phyloP scores from a whole-genome alignment of 2,888 invertebrate genomes.

The Cyrtodaria siliqua region DNA sequence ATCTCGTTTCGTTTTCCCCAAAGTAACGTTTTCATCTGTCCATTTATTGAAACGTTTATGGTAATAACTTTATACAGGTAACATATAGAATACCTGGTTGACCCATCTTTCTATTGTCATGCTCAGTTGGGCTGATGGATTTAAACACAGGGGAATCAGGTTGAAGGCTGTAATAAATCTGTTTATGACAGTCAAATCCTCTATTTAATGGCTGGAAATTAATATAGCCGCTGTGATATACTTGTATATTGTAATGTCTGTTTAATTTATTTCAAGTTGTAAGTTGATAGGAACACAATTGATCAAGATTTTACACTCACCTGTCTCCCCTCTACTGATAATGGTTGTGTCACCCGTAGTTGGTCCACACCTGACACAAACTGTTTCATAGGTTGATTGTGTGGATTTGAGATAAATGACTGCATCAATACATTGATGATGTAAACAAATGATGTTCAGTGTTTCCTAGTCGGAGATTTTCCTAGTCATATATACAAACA shows the following conservation, averaged over 20 bases:
- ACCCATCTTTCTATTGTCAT: constrained; percentile 45
- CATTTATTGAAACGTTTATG: constrained; percentile 1
- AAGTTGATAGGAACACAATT: constrained; percentile 36
- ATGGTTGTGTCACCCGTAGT: constrained; percentile 29
- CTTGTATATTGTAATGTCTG: neutral
- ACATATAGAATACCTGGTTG: constrained; percentile 24
- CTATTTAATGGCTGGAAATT: neutral
- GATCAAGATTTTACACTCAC: constrained; percentile 9
- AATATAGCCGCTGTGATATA: neutral
- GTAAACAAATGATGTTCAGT: constrained; percentile 28
- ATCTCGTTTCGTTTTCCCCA: too few species aligned
- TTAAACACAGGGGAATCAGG: neutral
- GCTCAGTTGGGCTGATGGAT: constrained; percentile 22
- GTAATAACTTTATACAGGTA: constrained; percentile 4
- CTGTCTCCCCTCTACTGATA: constrained; percentile 42
- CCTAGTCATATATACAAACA: neutral
- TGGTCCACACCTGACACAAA: constrained; percentile 41
- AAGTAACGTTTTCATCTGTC: too few species aligned
- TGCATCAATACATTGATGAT: constrained; percentile 20
- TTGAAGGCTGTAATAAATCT: neutral
- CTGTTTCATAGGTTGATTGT: constrained; percentile 33
- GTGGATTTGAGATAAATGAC: constrained; percentile 9
- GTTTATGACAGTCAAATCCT: neutral
- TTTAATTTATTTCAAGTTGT: constrained; percentile 52
- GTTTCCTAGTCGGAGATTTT: neutral